These are phyloP conservation scores for Triplophysa dalaica DNA, from an alignment of 2,113 vertebrate genomes.

Conservation along the genomic window DNA sequence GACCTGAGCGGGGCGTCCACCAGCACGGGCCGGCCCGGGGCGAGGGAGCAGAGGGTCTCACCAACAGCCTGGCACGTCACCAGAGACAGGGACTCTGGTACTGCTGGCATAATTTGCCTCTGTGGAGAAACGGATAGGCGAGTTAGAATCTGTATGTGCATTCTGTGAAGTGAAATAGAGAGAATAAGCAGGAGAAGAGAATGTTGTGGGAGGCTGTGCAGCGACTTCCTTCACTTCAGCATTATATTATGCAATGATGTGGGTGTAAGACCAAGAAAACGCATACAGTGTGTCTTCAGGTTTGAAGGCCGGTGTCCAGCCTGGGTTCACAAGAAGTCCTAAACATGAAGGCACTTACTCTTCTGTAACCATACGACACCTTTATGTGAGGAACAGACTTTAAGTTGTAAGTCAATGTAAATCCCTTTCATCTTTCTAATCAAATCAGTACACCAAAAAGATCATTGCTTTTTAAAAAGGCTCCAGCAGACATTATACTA, in stretches of 20 bases:
- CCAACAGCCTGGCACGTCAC: constrained; percentile 89
- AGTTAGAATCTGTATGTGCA: constrained; percentile 17
- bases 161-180: neutral
- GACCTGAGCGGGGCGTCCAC: constrained; percentile 85
- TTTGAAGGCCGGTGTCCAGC: constrained; percentile 39
- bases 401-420: too few relatives aligned
- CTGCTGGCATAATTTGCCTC: constrained; percentile 98
- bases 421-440: too few relatives aligned
- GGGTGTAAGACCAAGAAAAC: constrained; percentile 47
- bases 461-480: neutral
- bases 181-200: constrained; percentile 39
- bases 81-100: constrained; percentile 86
- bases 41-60: constrained; percentile 83
- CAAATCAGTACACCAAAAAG: neutral
- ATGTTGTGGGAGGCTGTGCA: constrained; percentile 45
- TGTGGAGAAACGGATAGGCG: constrained; percentile 61
- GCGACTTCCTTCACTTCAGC: constrained; percentile 44
- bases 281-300: constrained; percentile 37
- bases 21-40: constrained; percentile 96
- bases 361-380: too few relatives aligned
- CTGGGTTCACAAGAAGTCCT: constrained; percentile 5
- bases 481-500: neutral
- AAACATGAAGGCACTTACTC: neutral
- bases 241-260: constrained; percentile 49
- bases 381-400: too few relatives aligned